These are phyloP conservation scores for Garra rufa DNA, from an alignment of 2,113 vertebrate species.

Conservation along the genomic window DNA sequence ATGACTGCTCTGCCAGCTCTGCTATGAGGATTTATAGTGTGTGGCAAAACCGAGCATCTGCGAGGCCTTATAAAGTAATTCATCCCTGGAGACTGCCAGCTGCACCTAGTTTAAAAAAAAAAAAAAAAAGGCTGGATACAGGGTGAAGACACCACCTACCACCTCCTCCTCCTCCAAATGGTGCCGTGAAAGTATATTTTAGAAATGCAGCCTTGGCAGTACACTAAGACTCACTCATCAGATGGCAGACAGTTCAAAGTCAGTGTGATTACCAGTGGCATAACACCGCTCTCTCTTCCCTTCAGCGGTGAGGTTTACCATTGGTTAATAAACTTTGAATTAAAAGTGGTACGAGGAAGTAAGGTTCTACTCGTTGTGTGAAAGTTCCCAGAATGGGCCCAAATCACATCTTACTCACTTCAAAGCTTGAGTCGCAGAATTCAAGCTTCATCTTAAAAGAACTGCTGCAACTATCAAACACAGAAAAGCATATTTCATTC, in stretches of 20 bases:
- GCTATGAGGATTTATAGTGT: conserved; percentile 64
- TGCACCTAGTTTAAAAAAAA: conserved; percentile 22
- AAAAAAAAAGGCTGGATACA: not conserved
- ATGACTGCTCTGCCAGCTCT: conserved; percentile 66
- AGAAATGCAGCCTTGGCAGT: not conserved
- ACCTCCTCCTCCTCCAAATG: not conserved
- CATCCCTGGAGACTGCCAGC: conserved; percentile 38
- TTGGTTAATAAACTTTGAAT: not conserved
- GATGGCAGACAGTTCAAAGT: conserved; percentile 9
- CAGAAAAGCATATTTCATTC: conserved; percentile 78
- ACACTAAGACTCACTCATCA: not conserved
- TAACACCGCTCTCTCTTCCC: not conserved
- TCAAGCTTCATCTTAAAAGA: conserved; percentile 29
- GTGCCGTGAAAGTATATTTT: not conserved
- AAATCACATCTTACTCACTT: conserved; percentile 27
- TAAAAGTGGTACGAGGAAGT: not conserved
- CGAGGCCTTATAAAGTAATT: conserved; percentile 56
- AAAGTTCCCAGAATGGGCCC: conserved; percentile 19
- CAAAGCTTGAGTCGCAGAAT: not conserved
- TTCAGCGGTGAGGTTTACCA: not conserved
- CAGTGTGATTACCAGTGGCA: not conserved
- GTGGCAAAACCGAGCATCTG: conserved; percentile 46
- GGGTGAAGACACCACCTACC: conserved; percentile 12
- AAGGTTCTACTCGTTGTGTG: not conserved
- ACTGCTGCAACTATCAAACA: conserved; percentile 66